Evolutionary conservation across 2,888 invertebrate species (phyloP).

Genomic region (Drepanosiphum platanoidis): DNA sequence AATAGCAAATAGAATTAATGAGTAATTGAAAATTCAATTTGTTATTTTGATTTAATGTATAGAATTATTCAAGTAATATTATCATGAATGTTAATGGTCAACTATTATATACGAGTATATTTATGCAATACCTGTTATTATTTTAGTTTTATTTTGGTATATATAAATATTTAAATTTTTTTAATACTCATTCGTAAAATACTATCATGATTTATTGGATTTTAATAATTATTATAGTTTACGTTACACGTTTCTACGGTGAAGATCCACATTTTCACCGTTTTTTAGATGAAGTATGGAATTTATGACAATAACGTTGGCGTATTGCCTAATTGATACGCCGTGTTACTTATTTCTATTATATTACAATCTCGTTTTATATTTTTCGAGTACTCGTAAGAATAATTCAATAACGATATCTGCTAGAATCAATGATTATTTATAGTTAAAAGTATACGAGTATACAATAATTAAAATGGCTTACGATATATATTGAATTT

Average conservation of each 20-base stretch:
- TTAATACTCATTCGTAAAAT: background rate
- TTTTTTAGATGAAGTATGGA: background rate
- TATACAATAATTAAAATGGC: too few relatives aligned
- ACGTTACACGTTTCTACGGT: too few relatives aligned
- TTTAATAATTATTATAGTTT: background rate
- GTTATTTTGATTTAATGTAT: too few relatives aligned
- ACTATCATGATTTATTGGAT: background rate
- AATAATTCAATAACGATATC: background rate
- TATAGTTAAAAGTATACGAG: too few relatives aligned
- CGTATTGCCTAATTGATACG: constrained; percentile 36
- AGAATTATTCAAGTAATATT: too few relatives aligned
- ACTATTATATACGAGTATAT: too few relatives aligned
- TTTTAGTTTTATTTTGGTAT: too few relatives aligned
- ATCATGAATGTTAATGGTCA: too few relatives aligned
- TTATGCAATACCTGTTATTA: background rate
- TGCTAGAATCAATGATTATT: background rate
- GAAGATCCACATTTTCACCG: too few relatives aligned
- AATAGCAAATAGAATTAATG: too few relatives aligned
- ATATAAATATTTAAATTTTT: background rate
- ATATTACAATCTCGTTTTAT: background rate
- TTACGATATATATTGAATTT: too few relatives aligned
- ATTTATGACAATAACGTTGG: background rate
- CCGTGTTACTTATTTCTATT: background rate
- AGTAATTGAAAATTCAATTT: too few relatives aligned
- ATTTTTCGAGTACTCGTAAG: background rate